phyloP scores from a whole-genome alignment of 2,113 vertebrate genomes.

The Spheniscus mendiculus region DNA sequence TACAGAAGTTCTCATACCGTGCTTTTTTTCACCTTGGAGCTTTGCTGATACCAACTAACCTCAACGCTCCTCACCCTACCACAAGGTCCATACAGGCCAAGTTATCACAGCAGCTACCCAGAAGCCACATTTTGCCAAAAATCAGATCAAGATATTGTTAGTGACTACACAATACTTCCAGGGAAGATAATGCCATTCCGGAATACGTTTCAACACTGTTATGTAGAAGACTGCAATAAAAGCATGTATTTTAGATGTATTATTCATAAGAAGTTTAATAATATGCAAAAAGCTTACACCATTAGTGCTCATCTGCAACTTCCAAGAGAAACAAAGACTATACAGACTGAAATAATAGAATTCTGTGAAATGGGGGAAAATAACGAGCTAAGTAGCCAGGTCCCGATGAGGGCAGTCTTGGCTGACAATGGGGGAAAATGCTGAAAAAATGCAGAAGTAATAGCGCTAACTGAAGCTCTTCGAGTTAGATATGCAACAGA shows the following conservation, averaged over 20 bases:
- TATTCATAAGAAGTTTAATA: slow-evolving; percentile 1
- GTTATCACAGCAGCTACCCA: background rate
- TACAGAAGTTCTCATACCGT: background rate
- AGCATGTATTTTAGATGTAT: slow-evolving; percentile 17
- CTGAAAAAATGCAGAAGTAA: background rate
- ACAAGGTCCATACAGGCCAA: background rate
- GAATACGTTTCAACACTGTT: background rate
- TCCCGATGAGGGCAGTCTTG: background rate
- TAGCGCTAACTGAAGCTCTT: background rate
- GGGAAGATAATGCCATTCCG: background rate
- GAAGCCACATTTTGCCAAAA: background rate
- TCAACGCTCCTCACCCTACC: background rate
- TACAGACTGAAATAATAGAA: background rate
- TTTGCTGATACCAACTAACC: background rate
- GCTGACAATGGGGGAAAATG: background rate
- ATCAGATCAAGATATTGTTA: background rate
- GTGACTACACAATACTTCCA: background rate
- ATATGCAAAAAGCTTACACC: background rate
- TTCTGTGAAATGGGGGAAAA: background rate
- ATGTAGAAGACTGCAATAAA: background rate
- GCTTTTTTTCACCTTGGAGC: background rate
- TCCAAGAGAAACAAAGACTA: background rate
- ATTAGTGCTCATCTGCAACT: slow-evolving; percentile 14
- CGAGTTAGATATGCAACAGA: background rate
- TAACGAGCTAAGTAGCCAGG: background rate